Evolutionary conservation across 2,797 vertebrate genomes (phyloP), one percentile per base, ranked within the genome.

Genomic region (Poeciliopsis turneri): DNA sequence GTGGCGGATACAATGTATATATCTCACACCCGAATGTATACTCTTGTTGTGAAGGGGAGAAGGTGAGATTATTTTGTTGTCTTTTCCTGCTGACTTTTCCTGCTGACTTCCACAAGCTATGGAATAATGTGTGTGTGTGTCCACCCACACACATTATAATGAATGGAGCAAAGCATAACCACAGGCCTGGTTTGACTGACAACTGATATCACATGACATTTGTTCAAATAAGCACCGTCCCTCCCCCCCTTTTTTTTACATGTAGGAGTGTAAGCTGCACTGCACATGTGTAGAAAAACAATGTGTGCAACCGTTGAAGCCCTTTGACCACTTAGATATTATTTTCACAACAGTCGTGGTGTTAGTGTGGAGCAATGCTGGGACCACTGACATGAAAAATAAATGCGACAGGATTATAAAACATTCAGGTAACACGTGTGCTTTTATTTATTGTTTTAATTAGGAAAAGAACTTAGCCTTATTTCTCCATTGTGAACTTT

Each of bases 241-340:
- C 9, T 45, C 45, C 12, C 16, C 36, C 0, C 4, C 0, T 36
- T 36, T 36, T 28, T 59, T 59, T 61, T 8, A 28, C 25, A 0
- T 5, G 9, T 45, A 61, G 75, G 43, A n/a, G 43, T 78, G 75
- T 74, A 1, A 79, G 28, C 61, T 76, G 51, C 55, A n/a, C 57
- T 80, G 43, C 75, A 81, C 74, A 43, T 64, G 11, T 81, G 75
- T 75, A 53, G 45, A 72, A 72, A 81, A 83, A 18, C 76, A 45
- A 70, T 80, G 88, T n/a, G 73, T 66, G 83, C 64, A 87, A 20
- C 90, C 89, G 92, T 93, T 95, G 88, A 80, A 88, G 92, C 87
- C 87, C 94, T 95, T 95, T 94, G 91, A 90, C 85, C 93, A 88
- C 83, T 88, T 28, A 80, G 78, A 30, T 80, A 75, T 78, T 92